Base-by-base conservation (phyloP, 92 coral and sea anemone species). In the Muricea muricata region DNA sequence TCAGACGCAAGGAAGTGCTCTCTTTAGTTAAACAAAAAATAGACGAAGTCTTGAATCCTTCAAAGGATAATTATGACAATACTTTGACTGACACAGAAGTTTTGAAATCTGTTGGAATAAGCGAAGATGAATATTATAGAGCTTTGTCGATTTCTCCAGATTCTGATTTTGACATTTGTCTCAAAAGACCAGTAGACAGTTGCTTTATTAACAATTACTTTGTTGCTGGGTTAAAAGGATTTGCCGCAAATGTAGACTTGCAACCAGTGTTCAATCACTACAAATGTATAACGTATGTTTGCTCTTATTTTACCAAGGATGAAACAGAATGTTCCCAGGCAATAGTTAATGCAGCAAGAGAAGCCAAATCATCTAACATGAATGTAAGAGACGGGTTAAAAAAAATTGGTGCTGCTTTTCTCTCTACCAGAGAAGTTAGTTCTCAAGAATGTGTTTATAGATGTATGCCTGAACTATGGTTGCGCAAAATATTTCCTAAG, bases 311-410 rank as follows among this genome's bases (percentile, higher is more conserved):
- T 13, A 52, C 60, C 2, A 65, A 65, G 72, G 72, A 29, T 24
- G 72, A 65, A 65, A 65, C 35, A 29, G 18, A 65, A 24, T 65
- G 72, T 65, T 65, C 72, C 6, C 60, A 52, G 26, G 60, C 60
- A 9, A 52, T 52, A 52, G 23, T 0, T 17, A 52, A 52, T 52
- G 60, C 60, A 52, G 60, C 60, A 20, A 52, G 20, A 52, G 60
- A 52, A 17, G 60, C 21, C 3, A 52, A 52, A 25, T 52, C 60
- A 7, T 52, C 60, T 20, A 52, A 52, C 7, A 18, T 52, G 60
- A 52, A 20, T 52, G 8, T 52, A 6, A 52, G 60, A 52, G 60
- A 52, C 20, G 60, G 60, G 2, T 52, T 52, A 10, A 52, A 52
- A 25, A 52, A 17, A 52, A 20, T 52, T 20, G 42, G 42, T 37